Conservation (phyloP, 2,888 invertebrate genomes). For the Aphodius granarius region DNA sequence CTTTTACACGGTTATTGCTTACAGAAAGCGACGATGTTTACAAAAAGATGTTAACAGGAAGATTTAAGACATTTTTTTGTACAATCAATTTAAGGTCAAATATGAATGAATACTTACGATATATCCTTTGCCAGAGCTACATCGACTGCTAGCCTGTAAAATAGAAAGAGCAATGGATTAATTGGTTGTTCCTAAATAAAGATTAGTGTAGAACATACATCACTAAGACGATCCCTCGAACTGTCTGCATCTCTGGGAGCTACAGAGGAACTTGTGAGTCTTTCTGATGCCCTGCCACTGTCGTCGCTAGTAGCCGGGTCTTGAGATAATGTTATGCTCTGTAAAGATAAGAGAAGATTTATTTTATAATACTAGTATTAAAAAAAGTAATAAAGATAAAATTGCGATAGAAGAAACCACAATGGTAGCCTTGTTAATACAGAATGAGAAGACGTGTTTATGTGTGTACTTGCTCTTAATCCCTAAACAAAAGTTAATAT, state of each 20-base stretch:
- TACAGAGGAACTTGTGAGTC: conserved; percentile 75
- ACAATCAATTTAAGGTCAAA: not conserved
- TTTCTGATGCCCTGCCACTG: conserved; percentile 80
- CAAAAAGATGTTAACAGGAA: no score
- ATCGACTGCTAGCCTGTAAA: conserved; percentile 86
- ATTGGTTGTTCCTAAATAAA: not conserved
- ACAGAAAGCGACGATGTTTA: no score
- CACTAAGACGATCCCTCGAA: conserved; percentile 82
- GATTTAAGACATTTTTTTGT: no score
- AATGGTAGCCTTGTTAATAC: no score
- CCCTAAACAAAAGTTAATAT: no score
- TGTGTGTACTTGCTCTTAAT: no score
- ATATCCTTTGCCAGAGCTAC: conserved; percentile 93
- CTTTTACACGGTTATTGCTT: not conserved
- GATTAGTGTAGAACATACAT: conserved; percentile 64
- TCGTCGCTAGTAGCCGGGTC: conserved; percentile 85
- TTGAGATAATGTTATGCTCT: conserved; percentile 70
- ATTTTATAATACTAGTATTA: no score
- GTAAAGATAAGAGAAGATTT: conserved; percentile 44
- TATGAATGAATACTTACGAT: conserved; percentile 76
- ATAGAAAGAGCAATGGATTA: conserved; percentile 45
- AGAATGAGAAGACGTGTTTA: no score
- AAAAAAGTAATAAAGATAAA: no score
- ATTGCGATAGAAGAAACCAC: no score
- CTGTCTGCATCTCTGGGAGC: conserved; percentile 78